Base-by-base conservation (phyloP, 92 coral and sea anemone genomes). In the Metridium senile region DNA sequence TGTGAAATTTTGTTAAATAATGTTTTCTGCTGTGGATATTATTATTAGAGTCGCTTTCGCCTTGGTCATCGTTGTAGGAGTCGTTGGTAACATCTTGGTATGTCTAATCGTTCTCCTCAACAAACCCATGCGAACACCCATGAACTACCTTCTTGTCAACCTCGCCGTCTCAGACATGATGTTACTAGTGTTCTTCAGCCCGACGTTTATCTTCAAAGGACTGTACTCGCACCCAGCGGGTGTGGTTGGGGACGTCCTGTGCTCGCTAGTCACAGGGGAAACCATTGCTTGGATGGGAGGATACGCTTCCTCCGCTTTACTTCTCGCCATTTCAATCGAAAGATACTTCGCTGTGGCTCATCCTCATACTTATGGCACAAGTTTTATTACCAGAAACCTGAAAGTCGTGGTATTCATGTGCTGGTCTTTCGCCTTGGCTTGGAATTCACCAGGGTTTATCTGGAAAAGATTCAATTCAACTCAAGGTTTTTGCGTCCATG, bases 281-380 rank as follows among this genome's bases (percentile, higher is more conserved):
- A 85, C 89, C n/a, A 70, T 82, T 11, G 89, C 86, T 0, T 85
- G 89, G 89, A 82, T 85, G 53, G 89, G 89, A 9, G 89, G 86
- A 25, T 82, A 80, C 45, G 89, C 86, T 0, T 85, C 89, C 29
- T 76, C 84, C 29, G 74, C 76, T 25, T 80, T 82, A 20, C 85
- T 85, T 30, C 82, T 85, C 26, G 86, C 89, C 0, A 81, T 85
- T 26, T 70, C 89, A 6, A 69, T 85, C 11, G 89, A 85, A 33
- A 77, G 89, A 39, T 85, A 85, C 82, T 72, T 82, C 59, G 89
- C 89, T 2, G 84, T 79, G 21, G 71, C 84, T 1, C 64, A 68
- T 59, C 89, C 89, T 13, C 86, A 85, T 70, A 80, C 80, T 47
- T 62, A 58, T 32, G 81, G 70, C 0, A 64, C 77, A 6, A 73